Percentiles rank a stretch among this genome's conserved stretches.
These are phyloP conservation scores for Adoxophyes honmai DNA, from an alignment of 1,140 invertebrate genomes.

Conservation along the genomic window DNA sequence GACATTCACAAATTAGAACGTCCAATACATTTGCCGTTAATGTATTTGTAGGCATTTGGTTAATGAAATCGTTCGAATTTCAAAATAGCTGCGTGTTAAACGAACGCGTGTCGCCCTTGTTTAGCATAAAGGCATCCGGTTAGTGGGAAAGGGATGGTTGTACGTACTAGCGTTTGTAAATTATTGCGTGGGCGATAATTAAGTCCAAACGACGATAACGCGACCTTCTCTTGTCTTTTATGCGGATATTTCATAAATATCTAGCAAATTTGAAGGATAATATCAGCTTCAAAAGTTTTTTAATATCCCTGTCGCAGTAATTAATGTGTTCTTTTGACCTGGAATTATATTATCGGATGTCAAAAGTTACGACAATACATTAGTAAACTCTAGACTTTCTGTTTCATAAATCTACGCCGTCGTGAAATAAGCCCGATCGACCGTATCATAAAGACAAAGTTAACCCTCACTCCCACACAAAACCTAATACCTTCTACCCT, in stretches of 20 bases:
- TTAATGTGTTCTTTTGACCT: no score
- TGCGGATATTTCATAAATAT: not conserved
- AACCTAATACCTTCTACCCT: no score
- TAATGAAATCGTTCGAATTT: constrained; percentile 14
- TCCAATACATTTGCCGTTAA: constrained; percentile 12
- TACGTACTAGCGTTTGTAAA: not conserved
- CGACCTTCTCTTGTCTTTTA: constrained; percentile 8
- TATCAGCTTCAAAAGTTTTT: not conserved
- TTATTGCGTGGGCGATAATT: constrained; percentile 7
- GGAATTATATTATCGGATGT: no score
- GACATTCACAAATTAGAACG: constrained; percentile 9
- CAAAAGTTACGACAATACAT: no score
- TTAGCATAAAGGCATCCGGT: not conserved
- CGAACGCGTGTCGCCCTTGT: not conserved
- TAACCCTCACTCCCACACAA: no score
- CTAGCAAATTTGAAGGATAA: constrained; percentile 11
- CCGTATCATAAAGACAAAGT: no score
- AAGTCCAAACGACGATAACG: constrained; percentile 5
- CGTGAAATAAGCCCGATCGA: no score
- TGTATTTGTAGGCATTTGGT: constrained; percentile 13
- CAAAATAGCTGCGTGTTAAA: constrained; percentile 1
- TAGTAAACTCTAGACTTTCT: no score
- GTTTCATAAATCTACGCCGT: no score
- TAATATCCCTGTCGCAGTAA: no score
- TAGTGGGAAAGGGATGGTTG: not conserved